Base-by-base conservation (phyloP, 2,113 vertebrate species). In the Prunella himalayana region DNA sequence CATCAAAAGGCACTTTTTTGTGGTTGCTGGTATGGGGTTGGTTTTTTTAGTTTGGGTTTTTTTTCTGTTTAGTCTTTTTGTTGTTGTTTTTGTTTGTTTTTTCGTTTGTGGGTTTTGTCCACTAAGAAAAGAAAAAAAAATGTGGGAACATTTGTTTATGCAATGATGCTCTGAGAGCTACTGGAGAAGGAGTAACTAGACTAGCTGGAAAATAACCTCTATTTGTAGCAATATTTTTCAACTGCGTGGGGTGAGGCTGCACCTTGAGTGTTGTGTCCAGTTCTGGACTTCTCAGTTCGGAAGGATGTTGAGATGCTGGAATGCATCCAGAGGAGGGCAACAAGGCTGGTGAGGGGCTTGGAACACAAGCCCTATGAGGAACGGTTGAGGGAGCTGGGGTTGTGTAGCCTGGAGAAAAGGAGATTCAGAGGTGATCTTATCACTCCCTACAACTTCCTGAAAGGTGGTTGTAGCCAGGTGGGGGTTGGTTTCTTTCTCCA, bases 301-400 rank as follows among this genome's bases (percentile, higher is more conserved):
- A 50, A 50, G 45, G 35, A 50, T 3, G 0, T 10, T 61, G 45
- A 50, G 45, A 77, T 0, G 0, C 22, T 25, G 9, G 35, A 30
- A 11, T 1, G 0, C 1, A 1, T 77, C 35, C 45, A 63, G 57
- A 50, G 30, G 12, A 42, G 53, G 6, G 6, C 13, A 50, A 10
- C 6, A 1, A 41, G 13, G 35, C 22, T 63, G 35, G 35, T 16
- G 30, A 50, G 13, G 22, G 16, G 4, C 22, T 76, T 15, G 45
- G 35, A 77, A 5, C n/a, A 50, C 44, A 76, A 41, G 1, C 30
- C 23, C 17, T 50, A 5, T n/a, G 35, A 51, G 17, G 17, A 50
- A 77, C 0, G 0, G 0, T 35, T 63, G 75, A 41, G 35, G 73
- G 45, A 77, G 10, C 10, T 61, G 22, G 10, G 10, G 30, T 0